Evolutionary conservation across 1,140 invertebrate genomes (phyloP).

Genomic region (Dysdera silvatica): DNA sequence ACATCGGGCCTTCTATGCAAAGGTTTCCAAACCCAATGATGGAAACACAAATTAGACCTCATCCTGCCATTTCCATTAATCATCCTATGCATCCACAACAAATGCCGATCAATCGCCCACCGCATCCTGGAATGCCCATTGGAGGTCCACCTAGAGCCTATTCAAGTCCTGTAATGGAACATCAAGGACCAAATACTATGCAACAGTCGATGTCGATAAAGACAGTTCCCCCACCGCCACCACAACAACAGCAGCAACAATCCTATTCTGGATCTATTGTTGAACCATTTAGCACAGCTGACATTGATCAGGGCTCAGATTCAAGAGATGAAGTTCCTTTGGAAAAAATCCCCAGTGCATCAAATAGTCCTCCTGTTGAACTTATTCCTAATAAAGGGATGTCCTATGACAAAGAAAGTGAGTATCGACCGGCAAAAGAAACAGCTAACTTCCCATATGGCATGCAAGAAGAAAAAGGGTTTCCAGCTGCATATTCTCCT

Average conservation of each 20-base stretch:
- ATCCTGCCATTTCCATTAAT: too few species aligned
- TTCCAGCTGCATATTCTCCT: constrained; percentile 4
- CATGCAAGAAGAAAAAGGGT: constrained; percentile 17
- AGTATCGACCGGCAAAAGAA: constrained; percentile 20
- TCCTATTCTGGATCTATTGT: constrained; percentile 7
- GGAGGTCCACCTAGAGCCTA: too few species aligned
- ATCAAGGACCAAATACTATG: too few species aligned
- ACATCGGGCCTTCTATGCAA: too few species aligned
- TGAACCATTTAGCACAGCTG: constrained; percentile 7
- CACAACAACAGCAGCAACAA: neutral
- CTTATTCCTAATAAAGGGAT: neutral
- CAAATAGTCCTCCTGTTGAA: neutral
- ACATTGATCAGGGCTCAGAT: constrained; percentile 12
- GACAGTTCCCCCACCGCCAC: constrained; percentile 32
- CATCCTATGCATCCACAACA: too few species aligned
- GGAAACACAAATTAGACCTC: too few species aligned
- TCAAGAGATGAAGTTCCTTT: constrained; percentile 24
- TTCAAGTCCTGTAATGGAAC: too few species aligned
- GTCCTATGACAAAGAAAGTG: neutral
- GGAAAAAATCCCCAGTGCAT: constrained; percentile 12
- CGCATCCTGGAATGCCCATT: too few species aligned
- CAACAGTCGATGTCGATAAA: too few species aligned
- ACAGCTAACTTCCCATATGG: constrained; percentile 5
- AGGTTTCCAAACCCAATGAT: too few species aligned
- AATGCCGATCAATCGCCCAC: too few species aligned